Percentiles rank a stretch among this genome's conserved stretches.
These are phyloP conservation scores for Akabosia matsudoensis DNA, from an alignment of 1,140 invertebrate species.

Conservation along the genomic window DNA sequence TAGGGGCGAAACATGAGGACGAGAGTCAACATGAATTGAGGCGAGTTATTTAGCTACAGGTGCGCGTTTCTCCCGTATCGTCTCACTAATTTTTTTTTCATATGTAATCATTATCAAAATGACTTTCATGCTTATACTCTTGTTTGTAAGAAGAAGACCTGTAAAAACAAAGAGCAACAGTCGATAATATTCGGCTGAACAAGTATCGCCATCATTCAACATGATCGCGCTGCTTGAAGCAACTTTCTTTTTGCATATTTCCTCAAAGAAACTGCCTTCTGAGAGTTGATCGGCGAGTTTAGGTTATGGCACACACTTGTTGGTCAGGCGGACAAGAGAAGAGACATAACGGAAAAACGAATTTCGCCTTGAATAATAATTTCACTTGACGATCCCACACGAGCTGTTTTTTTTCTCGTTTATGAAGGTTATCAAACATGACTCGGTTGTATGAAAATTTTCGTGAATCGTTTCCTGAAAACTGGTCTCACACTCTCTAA, in stretches of 20 bases:
- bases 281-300: neutral
- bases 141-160: neutral
- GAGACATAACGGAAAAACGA: neutral
- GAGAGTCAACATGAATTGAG: neutral
- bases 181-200: neutral
- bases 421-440: too few relatives aligned
- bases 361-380: conserved; percentile 14
- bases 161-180: neutral
- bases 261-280: neutral
- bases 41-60: neutral
- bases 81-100: neutral
- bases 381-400: conserved; percentile 9
- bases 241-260: neutral
- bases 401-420: neutral
- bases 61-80: neutral
- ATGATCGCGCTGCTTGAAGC: neutral
- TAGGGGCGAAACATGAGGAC: neutral
- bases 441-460: too few relatives aligned
- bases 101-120: neutral
- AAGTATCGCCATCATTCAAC: neutral
- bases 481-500: too few relatives aligned
- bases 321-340: neutral
- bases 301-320: conserved; percentile 3
- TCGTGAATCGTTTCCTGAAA: too few relatives aligned
- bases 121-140: neutral